A percentile compares a stretch with the other conserved stretches of the same genome.
These are phyloP conservation scores for Microdon myrmicae DNA, from an alignment of 2,888 invertebrate genomes.

Conservation along the genomic window DNA sequence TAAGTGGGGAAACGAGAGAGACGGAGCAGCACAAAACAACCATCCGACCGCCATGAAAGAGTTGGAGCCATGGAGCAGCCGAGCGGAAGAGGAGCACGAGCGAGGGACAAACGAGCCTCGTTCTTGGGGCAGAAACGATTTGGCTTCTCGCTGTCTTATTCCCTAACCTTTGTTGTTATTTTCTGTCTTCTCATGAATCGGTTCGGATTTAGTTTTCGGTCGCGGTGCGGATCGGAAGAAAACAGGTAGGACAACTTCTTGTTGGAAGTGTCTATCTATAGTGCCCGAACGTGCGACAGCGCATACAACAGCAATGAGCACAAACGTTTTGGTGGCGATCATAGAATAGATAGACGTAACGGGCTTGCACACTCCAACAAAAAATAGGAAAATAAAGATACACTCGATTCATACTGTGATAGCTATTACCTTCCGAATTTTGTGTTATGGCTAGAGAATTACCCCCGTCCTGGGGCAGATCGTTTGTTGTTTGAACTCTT, in stretches of 20 bases:
- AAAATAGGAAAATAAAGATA: constrained; percentile 9
- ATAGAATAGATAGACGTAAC: constrained; percentile 12
- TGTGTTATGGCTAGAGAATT: constrained; percentile 41
- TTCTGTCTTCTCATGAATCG: constrained; percentile 16
- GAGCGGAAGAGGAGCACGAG: constrained; percentile 12
- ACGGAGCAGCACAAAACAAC: constrained; percentile 30
- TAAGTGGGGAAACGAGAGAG: constrained; percentile 13
- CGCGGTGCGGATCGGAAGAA: constrained; percentile 39
- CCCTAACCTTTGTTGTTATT: background rate
- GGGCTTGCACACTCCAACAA: constrained; percentile 4
- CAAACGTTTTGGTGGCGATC: constrained; percentile 20
- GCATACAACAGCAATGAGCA: constrained; percentile 16
- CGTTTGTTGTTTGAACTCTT: too few species aligned
- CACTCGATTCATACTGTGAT: constrained; percentile 1
- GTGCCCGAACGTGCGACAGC: constrained; percentile 32
- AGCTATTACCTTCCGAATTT: constrained; percentile 45
- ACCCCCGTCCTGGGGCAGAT: constrained; percentile 49
- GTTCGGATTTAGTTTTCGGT: constrained; percentile 51
- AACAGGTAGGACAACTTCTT: constrained; percentile 52
- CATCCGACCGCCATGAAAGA: too few species aligned
- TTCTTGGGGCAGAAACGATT: constrained; percentile 8
- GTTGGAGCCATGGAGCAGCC: too few species aligned
- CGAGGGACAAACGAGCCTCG: too few species aligned
- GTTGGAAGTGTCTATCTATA: constrained; percentile 16
- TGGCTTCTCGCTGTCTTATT: background rate